phyloP scores from a whole-genome alignment of 1,140 invertebrate species.

The Lepidurus packardi region DNA sequence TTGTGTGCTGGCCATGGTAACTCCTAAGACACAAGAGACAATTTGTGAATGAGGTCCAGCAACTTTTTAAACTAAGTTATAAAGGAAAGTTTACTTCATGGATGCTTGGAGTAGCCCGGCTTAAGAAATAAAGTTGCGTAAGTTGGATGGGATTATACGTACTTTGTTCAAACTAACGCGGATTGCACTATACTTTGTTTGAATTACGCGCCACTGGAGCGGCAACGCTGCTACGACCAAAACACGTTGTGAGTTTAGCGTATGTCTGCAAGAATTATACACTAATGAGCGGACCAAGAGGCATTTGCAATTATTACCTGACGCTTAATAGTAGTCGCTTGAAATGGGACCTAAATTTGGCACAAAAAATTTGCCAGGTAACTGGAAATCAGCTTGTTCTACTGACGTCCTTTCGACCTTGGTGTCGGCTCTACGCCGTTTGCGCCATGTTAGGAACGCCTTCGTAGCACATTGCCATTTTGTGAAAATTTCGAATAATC shows the following conservation, averaged over 20 bases:
- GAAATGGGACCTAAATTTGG: neutral
- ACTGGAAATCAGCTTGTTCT: neutral
- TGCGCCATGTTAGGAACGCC: constrained; percentile 20
- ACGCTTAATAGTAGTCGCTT: neutral
- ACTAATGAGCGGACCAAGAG: neutral
- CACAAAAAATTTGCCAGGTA: neutral
- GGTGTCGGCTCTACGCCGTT: constrained; percentile 16
- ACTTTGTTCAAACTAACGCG: too few relatives aligned
- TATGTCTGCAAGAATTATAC: neutral
- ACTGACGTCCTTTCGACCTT: constrained; percentile 8
- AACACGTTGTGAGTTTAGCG: neutral
- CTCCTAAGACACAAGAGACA: neutral
- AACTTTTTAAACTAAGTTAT: neutral
- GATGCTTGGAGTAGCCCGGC: neutral
- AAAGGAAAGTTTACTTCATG: neutral
- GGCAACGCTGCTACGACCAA: constrained; percentile 7
- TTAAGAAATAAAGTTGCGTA: too few relatives aligned
- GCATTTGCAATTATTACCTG: neutral
- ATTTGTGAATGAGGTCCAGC: too few relatives aligned
- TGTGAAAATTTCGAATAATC: neutral
- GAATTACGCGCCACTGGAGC: neutral
- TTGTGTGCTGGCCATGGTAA: neutral
- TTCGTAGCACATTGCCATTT: neutral
- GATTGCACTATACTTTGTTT: neutral
- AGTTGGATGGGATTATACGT: too few relatives aligned